Conservation (phyloP, 1,140 invertebrate species). For the Panagrolaimus sp. region DNA sequence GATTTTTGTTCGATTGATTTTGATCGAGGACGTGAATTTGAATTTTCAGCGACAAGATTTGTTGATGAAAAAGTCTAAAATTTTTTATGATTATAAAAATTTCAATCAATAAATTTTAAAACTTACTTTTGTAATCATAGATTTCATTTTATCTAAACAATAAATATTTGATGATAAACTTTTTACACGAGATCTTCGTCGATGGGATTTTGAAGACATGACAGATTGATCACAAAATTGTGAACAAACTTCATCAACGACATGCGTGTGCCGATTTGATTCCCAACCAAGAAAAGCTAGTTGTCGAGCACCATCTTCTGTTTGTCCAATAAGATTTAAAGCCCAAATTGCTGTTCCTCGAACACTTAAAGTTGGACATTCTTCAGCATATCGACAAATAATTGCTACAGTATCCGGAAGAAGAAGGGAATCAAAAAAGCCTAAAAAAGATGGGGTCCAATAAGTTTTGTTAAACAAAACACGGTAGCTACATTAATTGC, state of each 20-base stretch:
- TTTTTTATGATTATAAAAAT: background rate
- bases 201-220: background rate
- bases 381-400: conserved; percentile 15
- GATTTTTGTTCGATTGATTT: too few species aligned
- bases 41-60: background rate
- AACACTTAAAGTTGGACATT: conserved; percentile 21
- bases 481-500: too few species aligned
- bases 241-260: background rate
- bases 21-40: background rate
- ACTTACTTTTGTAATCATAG: background rate
- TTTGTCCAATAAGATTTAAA: conserved; percentile 18
- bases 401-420: background rate
- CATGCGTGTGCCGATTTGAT: conserved; percentile 13
- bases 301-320: conserved; percentile 14
- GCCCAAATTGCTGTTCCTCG: conserved; percentile 26
- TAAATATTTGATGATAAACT: background rate
- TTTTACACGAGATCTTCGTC: background rate
- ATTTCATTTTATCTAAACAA: background rate
- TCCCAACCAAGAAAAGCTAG: conserved; percentile 21
- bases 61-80: background rate
- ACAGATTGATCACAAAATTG: background rate
- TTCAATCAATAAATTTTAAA: background rate
- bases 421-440: background rate
- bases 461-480: too few species aligned
- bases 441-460: background rate